These are phyloP conservation scores for Potamarius usumacintae DNA, from an alignment of 2,113 vertebrate genomes.

Conservation along the genomic window DNA sequence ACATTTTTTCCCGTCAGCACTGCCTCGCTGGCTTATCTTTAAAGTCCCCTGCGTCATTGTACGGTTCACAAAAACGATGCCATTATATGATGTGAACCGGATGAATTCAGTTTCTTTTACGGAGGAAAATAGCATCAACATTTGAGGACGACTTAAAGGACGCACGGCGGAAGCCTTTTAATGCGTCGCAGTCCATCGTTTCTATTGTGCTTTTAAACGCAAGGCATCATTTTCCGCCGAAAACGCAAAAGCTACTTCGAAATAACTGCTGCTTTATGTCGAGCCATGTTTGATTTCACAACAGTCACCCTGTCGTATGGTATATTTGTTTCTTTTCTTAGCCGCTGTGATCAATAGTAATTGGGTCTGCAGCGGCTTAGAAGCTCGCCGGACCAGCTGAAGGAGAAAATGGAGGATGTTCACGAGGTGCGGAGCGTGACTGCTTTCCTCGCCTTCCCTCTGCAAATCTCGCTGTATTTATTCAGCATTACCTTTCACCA, in stretches of 20 bases:
- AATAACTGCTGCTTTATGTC: background rate
- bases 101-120: background rate
- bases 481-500: constrained; percentile 72
- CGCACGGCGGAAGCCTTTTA: background rate
- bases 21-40: constrained; percentile 12
- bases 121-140: background rate
- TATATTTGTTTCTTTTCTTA: constrained; percentile 31
- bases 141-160: background rate
- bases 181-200: no score
- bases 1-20: constrained; percentile 23
- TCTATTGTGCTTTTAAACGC: background rate
- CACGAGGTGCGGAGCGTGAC: constrained; percentile 73
- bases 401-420: constrained; percentile 71
- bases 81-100: constrained; percentile 29
- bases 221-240: background rate
- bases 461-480: constrained; percentile 74
- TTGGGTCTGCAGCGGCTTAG: constrained; percentile 70
- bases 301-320: background rate
- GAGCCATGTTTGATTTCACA: background rate
- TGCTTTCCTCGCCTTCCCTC: constrained; percentile 55
- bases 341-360: constrained; percentile 72
- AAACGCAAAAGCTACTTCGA: background rate
- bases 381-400: constrained; percentile 56
- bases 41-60: constrained; percentile 31
- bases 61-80: background rate